Base-by-base conservation (phyloP, 2,797 vertebrate species). In the Platalea minor region DNA sequence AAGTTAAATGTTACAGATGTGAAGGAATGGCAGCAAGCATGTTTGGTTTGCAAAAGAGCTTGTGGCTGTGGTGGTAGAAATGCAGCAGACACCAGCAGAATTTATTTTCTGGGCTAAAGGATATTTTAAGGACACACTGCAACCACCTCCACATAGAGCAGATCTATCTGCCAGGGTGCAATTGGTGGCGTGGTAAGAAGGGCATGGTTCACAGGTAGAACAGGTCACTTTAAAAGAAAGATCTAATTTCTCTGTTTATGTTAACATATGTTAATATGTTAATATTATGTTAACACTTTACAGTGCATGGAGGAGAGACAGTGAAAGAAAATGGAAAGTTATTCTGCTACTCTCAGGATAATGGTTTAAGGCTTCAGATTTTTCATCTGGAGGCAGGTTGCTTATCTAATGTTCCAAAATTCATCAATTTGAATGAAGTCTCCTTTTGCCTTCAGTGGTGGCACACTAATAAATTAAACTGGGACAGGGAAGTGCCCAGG, bases 1-100 rank as follows among this genome's bases (percentile, higher is more conserved):
- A 98, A 98, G 96, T 96, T 97, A 98, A 98, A 97, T 94, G 96
- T 96, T 97, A 97, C 91, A 95, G 93, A 97, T 96, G 94, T 97
- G 93, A 97, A 95, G 39, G 92, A 89, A 95, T 78, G 94, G 91
- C 94, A 94, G 85, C 5, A 29, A 96, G 77, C 80, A 94, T 91
- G 94, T 94, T 96, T 95, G 79, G 89, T 83, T 96, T 97, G 88
- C 82, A 95, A 93, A 97, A 91, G 48, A 94, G 85, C 75, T 95
- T 57, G 84, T 61, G 90, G 51, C 89, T 86, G 41, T 69, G 54
- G 43, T 83, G 65, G 92, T 85, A 69, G 93, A 92, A 96, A 87
- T 59, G 37, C 57, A 95, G 82, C 54, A 86, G 61, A 89, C 10
- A 54, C 24, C 41, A 54, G 50, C n/a, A 89, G 95, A 91, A 93